phyloP scores from a whole-genome alignment of 92 coral and sea anemone species.

The Bergia sp. region DNA sequence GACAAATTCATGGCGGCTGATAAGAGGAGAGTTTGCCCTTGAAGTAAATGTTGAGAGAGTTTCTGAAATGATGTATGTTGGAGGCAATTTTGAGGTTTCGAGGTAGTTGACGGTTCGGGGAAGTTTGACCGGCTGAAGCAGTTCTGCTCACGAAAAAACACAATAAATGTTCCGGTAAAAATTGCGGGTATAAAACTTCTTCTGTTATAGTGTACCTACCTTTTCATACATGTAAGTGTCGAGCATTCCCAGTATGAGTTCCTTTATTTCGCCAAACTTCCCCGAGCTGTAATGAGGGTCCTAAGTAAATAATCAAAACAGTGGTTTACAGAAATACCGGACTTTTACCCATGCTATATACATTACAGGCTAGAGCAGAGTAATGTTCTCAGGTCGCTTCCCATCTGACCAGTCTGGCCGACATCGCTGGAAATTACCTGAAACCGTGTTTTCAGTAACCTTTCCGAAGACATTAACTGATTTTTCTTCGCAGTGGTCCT shows the following conservation, averaged over 20 bases:
- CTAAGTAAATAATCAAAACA: constrained; percentile 40
- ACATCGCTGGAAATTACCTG: too few relatives aligned
- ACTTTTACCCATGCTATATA: not conserved
- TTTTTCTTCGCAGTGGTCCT: too few relatives aligned
- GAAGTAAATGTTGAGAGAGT: too few relatives aligned
- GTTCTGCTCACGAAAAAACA: too few relatives aligned
- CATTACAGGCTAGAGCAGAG: not conserved
- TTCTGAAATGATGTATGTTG: not conserved
- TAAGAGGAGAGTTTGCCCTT: too few relatives aligned
- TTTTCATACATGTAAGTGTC: constrained; percentile 95
- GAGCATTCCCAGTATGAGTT: constrained; percentile 93
- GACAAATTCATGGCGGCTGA: too few relatives aligned
- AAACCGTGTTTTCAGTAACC: too few relatives aligned
- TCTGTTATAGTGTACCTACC: constrained; percentile 67
- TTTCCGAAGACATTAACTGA: too few relatives aligned
- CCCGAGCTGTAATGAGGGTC: constrained; percentile 96
- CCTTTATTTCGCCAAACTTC: constrained; percentile 97
- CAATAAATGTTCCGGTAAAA: constrained; percentile 50
- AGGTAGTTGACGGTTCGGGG: not conserved
- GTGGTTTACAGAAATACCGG: not conserved
- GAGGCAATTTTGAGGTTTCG: not conserved
- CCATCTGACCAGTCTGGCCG: too few relatives aligned
- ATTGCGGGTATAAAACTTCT: constrained; percentile 54
- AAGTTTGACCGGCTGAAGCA: too few relatives aligned
- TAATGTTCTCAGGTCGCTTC: not conserved